Conservation (phyloP, 2,888 invertebrate species). For the Hermaeophaga mercurialis region DNA sequence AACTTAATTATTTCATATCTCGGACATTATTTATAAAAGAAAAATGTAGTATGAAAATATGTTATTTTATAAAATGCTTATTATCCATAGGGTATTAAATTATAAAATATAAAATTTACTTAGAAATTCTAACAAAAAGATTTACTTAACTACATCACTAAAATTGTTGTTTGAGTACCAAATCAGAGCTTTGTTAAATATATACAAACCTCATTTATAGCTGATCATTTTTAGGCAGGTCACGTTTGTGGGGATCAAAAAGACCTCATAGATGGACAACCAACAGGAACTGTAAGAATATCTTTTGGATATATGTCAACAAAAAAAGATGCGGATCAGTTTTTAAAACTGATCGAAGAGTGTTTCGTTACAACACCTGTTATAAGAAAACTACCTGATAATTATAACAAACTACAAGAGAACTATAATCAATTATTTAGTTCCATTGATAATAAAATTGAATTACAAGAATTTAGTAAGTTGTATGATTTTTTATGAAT, state of each 20-base stretch:
- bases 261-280: constrained; percentile 83
- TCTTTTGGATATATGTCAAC: constrained; percentile 94
- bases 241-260: constrained; percentile 90
- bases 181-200: no score
- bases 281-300: constrained; percentile 89
- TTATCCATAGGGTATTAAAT: no score
- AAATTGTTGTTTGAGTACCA: no score
- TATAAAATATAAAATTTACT: no score
- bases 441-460: background rate
- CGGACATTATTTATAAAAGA: no score
- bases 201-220: no score
- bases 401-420: constrained; percentile 17
- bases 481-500: background rate
- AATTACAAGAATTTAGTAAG: background rate
- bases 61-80: no score
- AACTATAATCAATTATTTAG: constrained; percentile 23
- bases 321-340: constrained; percentile 69
- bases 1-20: no score
- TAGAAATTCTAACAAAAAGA: no score
- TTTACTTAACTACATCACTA: no score
- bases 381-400: constrained; percentile 45
- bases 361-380: constrained; percentile 70
- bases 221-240: constrained; percentile 65
- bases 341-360: constrained; percentile 74
- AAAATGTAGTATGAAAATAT: no score